Percentiles rank a stretch among this genome's conserved stretches.
Conservation (phyloP, 2,888 invertebrate genomes). For the Polyommatus icarus region DNA sequence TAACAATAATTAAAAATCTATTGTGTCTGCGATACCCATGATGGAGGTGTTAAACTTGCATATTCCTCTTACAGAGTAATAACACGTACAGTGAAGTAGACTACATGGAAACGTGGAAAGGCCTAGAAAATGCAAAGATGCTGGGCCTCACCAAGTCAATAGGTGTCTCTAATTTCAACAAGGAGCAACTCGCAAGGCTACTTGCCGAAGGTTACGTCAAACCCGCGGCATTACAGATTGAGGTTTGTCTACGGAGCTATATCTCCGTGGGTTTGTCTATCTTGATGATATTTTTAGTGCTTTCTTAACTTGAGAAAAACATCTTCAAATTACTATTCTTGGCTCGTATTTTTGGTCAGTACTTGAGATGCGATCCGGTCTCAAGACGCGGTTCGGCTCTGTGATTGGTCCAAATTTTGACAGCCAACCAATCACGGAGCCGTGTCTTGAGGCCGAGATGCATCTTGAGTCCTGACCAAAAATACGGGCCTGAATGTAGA, state of each 20-base stretch:
- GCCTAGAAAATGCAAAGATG: constrained; percentile 82
- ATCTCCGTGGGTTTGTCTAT: constrained; percentile 46
- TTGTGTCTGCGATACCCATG: too few relatives aligned
- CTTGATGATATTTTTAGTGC: neutral
- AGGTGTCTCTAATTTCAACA: constrained; percentile 90
- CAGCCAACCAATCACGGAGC: too few relatives aligned
- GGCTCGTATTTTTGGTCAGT: too few relatives aligned
- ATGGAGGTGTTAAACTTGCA: neutral
- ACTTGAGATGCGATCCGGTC: too few relatives aligned
- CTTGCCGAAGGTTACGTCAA: constrained; percentile 76
- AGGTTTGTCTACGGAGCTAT: constrained; percentile 49
- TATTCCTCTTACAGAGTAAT: constrained; percentile 51
- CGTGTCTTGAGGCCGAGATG: too few relatives aligned
- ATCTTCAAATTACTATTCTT: too few relatives aligned
- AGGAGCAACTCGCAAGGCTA: constrained; percentile 83
- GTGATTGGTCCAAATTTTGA: too few relatives aligned
- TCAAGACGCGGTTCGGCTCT: too few relatives aligned
- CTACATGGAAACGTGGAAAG: constrained; percentile 85
- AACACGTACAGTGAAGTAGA: constrained; percentile 70
- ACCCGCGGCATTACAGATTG: constrained; percentile 82
- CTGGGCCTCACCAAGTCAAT: constrained; percentile 84
- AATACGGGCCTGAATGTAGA: too few relatives aligned
- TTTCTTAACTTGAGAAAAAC: too few relatives aligned
- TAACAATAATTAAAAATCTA: too few relatives aligned
- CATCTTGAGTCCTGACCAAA: too few relatives aligned